A percentile compares a stretch with the other conserved stretches of the same genome.
These are phyloP conservation scores for Lagopus muta DNA, from an alignment of 2,113 vertebrate species.

Conservation along the genomic window DNA sequence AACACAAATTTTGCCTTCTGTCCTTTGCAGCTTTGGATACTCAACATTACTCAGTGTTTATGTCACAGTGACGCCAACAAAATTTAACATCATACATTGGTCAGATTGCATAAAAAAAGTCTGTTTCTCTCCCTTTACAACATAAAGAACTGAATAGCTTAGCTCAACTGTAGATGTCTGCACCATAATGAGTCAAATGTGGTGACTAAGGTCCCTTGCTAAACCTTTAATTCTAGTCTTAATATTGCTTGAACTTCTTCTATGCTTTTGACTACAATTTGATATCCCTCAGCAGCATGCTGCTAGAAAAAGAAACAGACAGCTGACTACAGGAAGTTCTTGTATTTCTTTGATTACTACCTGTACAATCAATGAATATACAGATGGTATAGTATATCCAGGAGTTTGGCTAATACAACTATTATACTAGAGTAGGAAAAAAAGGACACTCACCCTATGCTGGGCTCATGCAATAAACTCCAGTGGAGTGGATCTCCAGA, in stretches of 20 bases:
- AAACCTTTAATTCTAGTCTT: background rate
- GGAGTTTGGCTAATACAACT: no score
- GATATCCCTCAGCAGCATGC: background rate
- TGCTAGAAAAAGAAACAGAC: slow-evolving; percentile 22
- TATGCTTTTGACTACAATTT: slow-evolving; percentile 30
- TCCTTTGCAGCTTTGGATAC: background rate
- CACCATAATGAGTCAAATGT: background rate
- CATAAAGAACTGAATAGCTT: background rate
- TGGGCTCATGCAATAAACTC: no score
- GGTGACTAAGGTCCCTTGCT: background rate
- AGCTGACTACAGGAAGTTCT: background rate
- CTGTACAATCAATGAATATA: no score
- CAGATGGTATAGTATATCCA: no score
- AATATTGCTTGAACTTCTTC: background rate
- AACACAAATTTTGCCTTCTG: background rate
- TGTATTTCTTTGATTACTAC: slow-evolving; percentile 21
- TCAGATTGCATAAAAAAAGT: background rate
- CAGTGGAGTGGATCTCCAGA: no score
- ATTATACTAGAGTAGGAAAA: no score
- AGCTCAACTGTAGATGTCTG: background rate
- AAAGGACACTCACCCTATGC: no score
- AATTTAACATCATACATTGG: background rate
- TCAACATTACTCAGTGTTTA: background rate
- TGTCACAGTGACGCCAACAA: background rate
- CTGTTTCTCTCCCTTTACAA: background rate